These are phyloP conservation scores for Nomada goodeniana DNA, from an alignment of 2,888 invertebrate species.

Conservation along the genomic window DNA sequence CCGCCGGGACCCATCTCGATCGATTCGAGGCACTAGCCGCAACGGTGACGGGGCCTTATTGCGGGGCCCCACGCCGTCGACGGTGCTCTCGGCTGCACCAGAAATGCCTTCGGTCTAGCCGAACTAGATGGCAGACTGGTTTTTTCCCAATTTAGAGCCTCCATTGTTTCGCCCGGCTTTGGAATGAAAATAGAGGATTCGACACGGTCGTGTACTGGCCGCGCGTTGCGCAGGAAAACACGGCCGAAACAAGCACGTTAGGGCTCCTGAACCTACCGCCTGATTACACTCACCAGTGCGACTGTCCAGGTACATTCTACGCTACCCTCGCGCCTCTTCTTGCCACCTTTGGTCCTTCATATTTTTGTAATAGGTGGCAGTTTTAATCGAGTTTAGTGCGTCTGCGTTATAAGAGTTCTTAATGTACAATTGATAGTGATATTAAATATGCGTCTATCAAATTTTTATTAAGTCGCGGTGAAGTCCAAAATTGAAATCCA, in stretches of 20 bases:
- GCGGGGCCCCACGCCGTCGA: slow-evolving; percentile 15
- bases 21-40: slow-evolving; percentile 37
- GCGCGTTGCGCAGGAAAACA: slow-evolving; percentile 62
- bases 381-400: too few relatives aligned
- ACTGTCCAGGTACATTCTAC: neutral
- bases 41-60: slow-evolving; percentile 35
- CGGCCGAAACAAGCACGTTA: slow-evolving; percentile 9
- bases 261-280: neutral
- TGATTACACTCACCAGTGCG: neutral
- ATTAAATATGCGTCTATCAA: too few relatives aligned
- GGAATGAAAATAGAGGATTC: slow-evolving; percentile 76
- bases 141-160: slow-evolving; percentile 78
- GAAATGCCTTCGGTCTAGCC: slow-evolving; percentile 72
- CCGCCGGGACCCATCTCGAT: slow-evolving; percentile 25
- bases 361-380: neutral
- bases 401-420: too few relatives aligned
- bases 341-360: neutral
- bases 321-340: neutral
- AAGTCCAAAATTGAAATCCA: too few relatives aligned
- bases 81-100: slow-evolving; percentile 43
- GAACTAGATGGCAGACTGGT: slow-evolving; percentile 79
- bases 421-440: too few relatives aligned
- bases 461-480: too few relatives aligned
- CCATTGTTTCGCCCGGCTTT: slow-evolving; percentile 72
- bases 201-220: slow-evolving; percentile 30